phyloP scores from a whole-genome alignment of 30 jellyfish, hydroid and myxozoan species.

The Aurelia aurita complex sp. Pacific region DNA sequence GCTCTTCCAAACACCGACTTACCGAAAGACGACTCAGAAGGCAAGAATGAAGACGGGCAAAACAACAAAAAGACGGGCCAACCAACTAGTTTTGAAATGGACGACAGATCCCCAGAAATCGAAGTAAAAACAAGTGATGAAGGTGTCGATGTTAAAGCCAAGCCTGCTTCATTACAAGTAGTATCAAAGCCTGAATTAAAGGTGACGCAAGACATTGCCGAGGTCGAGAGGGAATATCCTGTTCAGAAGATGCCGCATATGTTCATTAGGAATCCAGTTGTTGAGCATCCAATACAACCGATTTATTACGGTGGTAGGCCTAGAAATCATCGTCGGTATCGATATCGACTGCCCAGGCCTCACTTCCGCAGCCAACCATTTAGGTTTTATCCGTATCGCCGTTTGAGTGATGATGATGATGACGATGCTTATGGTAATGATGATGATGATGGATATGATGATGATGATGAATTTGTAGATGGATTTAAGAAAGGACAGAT shows the following conservation, averaged over 20 bases:
- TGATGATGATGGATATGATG: constrained; percentile 23
- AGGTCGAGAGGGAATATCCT: constrained; percentile 15
- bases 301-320: constrained; percentile 41
- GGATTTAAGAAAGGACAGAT: constrained; percentile 6
- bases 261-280: constrained; percentile 30
- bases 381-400: constrained; percentile 2
- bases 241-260: constrained; percentile 35
- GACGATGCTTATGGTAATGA: constrained; percentile 24
- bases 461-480: constrained; percentile 18
- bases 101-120: constrained; percentile 71
- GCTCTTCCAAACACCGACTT: neutral
- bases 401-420: constrained; percentile 2
- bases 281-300: constrained; percentile 60
- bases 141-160: constrained; percentile 57
- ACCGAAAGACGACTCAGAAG: constrained; percentile 5
- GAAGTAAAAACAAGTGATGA: constrained; percentile 57
- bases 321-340: constrained; percentile 12
- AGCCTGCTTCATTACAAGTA: constrained; percentile 62
- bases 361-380: constrained; percentile 2
- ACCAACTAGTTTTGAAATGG: constrained; percentile 71
- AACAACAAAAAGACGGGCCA: constrained; percentile 36
- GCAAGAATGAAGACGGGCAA: neutral
- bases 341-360: neutral
- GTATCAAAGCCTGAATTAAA: constrained; percentile 35
- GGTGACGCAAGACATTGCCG: neutral